A percentile compares a stretch with the other conserved stretches of the same genome.
Conservation (phyloP, 2,113 vertebrate species). For the Addax nasomaculatus region DNA sequence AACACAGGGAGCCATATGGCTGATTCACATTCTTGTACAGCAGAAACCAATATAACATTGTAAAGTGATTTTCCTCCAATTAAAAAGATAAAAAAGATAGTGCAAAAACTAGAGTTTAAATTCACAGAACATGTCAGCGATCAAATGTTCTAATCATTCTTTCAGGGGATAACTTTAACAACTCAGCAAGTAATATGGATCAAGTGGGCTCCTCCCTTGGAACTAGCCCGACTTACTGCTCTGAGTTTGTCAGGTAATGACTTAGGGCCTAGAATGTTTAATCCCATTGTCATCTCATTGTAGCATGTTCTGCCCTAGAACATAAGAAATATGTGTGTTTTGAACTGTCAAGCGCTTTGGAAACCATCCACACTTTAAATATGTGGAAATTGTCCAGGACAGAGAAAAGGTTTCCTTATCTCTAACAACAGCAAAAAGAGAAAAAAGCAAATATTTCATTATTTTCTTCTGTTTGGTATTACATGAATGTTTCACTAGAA, state of each 20-base stretch:
- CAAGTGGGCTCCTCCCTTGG: slow-evolving; percentile 85
- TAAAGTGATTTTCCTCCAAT: background rate
- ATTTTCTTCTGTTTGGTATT: background rate
- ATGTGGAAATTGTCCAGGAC: background rate
- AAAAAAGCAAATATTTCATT: background rate
- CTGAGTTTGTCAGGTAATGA: slow-evolving; percentile 76
- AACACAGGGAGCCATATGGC: background rate
- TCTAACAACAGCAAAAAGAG: background rate
- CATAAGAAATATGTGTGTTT: background rate
- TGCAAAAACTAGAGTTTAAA: background rate
- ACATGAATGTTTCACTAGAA: background rate
- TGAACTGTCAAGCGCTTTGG: background rate
- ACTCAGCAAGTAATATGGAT: slow-evolving; percentile 85
- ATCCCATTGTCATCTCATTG: background rate
- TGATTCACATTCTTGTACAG: background rate
- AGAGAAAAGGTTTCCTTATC: background rate
- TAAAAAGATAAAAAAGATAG: background rate
- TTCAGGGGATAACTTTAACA: slow-evolving; percentile 79
- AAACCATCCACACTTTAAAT: background rate
- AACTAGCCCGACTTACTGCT: slow-evolving; percentile 80
- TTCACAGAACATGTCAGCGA: background rate
- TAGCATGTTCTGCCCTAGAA: background rate
- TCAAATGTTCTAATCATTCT: background rate
- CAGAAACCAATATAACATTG: background rate
- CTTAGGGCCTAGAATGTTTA: background rate